Percentiles rank a stretch among this genome's conserved stretches.
phyloP scores from a whole-genome alignment of 2,888 invertebrate genomes.

The Drosophila ustulata region DNA sequence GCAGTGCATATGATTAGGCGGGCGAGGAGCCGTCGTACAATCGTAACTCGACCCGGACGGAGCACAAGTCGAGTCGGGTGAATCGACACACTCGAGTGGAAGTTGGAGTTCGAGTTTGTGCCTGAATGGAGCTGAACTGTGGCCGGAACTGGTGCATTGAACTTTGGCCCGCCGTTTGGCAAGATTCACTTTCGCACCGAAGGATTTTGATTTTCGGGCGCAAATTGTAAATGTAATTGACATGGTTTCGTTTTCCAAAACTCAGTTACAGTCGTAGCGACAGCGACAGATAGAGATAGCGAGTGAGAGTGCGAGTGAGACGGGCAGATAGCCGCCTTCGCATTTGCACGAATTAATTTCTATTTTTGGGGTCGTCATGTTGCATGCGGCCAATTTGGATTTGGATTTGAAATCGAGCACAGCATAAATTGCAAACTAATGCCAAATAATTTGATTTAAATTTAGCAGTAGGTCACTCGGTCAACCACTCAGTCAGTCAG shows the following conservation, averaged over 20 bases:
- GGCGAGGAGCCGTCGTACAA: slow-evolving; percentile 8
- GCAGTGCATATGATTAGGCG: slow-evolving; percentile 44
- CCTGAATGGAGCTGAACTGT: neutral
- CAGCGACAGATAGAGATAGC: neutral
- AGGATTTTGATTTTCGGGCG: slow-evolving; percentile 40
- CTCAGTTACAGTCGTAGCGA: neutral
- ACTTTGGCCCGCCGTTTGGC: slow-evolving; percentile 42
- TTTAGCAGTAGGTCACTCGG: slow-evolving; percentile 70
- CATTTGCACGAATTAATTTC: slow-evolving; percentile 73
- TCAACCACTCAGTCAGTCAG: slow-evolving; percentile 37
- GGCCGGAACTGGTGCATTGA: slow-evolving; percentile 61
- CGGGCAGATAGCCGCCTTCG: slow-evolving; percentile 36
- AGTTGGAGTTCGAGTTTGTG: too few relatives aligned
- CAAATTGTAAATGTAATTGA: slow-evolving; percentile 74
- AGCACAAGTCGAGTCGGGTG: neutral
- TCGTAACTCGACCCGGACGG: slow-evolving; percentile 1
- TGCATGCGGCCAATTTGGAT: slow-evolving; percentile 60
- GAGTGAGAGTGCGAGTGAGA: neutral
- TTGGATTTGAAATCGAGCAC: slow-evolving; percentile 50
- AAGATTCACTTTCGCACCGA: slow-evolving; percentile 53
- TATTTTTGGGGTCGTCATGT: slow-evolving; percentile 58
- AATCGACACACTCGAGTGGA: slow-evolving; percentile 54
- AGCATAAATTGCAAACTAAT: slow-evolving; percentile 75
- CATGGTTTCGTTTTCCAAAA: slow-evolving; percentile 73
- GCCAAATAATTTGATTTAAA: slow-evolving; percentile 76